phyloP scores from a whole-genome alignment of 1,140 invertebrate genomes.

The Ceratitis capitata region DNA sequence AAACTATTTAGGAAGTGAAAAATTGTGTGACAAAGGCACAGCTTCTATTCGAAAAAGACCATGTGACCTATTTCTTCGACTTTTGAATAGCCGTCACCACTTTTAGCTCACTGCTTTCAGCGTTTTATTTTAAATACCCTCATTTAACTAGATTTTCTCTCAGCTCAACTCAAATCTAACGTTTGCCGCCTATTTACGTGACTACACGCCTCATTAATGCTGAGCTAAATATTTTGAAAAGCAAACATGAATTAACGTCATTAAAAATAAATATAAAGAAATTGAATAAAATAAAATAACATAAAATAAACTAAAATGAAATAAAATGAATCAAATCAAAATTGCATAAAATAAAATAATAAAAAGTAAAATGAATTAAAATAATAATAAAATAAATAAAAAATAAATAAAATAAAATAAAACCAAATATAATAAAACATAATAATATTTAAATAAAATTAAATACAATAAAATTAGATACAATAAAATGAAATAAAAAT shows the following conservation, averaged over 20 bases:
- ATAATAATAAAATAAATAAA: background rate
- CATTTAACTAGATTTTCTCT: background rate
- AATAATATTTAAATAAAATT: no score
- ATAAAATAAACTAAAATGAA: background rate
- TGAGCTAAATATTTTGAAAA: background rate
- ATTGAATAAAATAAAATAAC: no score
- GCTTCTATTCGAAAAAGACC: background rate
- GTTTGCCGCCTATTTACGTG: background rate
- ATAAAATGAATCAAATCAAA: no score
- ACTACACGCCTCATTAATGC: background rate
- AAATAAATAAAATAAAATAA: background rate
- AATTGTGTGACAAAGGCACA: background rate
- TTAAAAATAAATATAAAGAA: background rate
- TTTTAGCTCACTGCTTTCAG: background rate
- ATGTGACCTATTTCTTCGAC: constrained; percentile 28
- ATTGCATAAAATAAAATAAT: no score
- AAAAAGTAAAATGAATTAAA: background rate
- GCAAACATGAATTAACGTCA: background rate
- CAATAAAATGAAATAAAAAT: background rate
- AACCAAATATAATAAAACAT: no score
- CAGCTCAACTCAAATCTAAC: background rate
- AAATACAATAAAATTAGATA: background rate
- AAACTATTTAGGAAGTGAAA: background rate
- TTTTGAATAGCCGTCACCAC: background rate
- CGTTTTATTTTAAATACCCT: background rate